Evolutionary conservation across 2,888 invertebrate species (phyloP).

Genomic region (Rhamnusium bicolor): DNA sequence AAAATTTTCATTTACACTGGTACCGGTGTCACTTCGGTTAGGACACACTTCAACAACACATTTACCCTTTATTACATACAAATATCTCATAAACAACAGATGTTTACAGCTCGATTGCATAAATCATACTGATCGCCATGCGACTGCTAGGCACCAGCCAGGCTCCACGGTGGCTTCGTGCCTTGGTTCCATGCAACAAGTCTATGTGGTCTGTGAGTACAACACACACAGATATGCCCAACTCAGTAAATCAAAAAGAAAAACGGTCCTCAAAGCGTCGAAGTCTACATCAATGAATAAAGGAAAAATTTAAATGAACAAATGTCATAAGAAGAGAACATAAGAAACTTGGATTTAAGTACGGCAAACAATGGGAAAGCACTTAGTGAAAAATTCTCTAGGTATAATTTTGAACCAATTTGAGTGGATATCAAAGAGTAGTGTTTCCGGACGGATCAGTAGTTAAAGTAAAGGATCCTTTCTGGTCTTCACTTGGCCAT

Average conservation of each 20-base stretch:
- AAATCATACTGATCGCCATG: too few relatives aligned
- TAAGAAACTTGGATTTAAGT: slow-evolving; percentile 20
- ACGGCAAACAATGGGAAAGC: slow-evolving; percentile 15
- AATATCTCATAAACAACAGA: too few relatives aligned
- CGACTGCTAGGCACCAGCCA: too few relatives aligned
- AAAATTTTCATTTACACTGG: too few relatives aligned
- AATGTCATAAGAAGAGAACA: slow-evolving; percentile 11
- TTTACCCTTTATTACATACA: too few relatives aligned
- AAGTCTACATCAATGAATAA: not conserved
- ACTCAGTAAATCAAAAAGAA: not conserved
- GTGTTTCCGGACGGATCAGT: not conserved
- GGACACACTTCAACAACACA: too few relatives aligned
- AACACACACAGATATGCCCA: not conserved
- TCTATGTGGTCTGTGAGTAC: too few relatives aligned
- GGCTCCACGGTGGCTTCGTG: too few relatives aligned
- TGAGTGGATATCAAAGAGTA: slow-evolving; percentile 20
- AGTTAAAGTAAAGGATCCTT: slow-evolving; percentile 23
- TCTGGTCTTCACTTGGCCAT: slow-evolving; percentile 1
- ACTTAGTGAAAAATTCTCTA: slow-evolving; percentile 23
- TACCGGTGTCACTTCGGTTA: too few relatives aligned
- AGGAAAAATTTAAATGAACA: not conserved
- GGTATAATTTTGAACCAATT: slow-evolving; percentile 31
- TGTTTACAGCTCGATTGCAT: too few relatives aligned
- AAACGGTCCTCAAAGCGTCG: not conserved
- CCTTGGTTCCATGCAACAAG: too few relatives aligned